Evolutionary conservation across 2,888 invertebrate species (phyloP).

Genomic region (Homarus gammarus): DNA sequence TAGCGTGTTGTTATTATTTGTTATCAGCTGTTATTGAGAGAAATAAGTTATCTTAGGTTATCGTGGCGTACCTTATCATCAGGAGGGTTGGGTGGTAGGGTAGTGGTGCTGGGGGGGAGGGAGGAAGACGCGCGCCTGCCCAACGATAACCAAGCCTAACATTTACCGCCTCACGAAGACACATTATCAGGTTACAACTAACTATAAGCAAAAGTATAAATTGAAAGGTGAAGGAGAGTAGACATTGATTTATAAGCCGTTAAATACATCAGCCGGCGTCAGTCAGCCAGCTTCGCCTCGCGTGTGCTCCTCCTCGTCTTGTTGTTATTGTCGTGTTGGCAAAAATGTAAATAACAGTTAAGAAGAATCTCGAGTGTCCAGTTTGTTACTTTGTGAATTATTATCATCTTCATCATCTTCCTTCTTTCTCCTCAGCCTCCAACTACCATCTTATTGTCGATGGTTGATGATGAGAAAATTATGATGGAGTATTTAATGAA

Average conservation of each 20-base stretch:
- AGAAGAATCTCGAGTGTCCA: not conserved
- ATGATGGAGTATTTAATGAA: constrained; percentile 11
- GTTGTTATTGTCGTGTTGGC: constrained; percentile 18
- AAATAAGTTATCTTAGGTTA: no score
- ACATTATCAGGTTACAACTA: not conserved
- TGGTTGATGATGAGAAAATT: not conserved
- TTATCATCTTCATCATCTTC: not conserved
- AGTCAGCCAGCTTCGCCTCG: not conserved
- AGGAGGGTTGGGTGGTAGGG: no score
- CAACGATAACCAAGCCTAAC: no score
- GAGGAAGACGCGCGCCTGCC: no score
- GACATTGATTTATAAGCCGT: constrained; percentile 18
- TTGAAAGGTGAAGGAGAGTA: constrained; percentile 17
- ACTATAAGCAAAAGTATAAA: constrained; percentile 20
- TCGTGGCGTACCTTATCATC: no score
- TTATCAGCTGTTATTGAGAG: no score
- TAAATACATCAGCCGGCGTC: not conserved
- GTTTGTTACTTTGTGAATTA: constrained; percentile 20
- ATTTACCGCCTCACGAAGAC: not conserved
- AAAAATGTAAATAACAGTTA: not conserved
- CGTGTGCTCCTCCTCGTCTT: constrained; percentile 35
- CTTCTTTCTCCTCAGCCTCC: no score
- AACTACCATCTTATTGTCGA: no score
- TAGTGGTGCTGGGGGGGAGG: no score
- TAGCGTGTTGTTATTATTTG: no score